Conservation (phyloP, 1,140 invertebrate species). For the Pachyrhynchus sulphureomaculatus region DNA sequence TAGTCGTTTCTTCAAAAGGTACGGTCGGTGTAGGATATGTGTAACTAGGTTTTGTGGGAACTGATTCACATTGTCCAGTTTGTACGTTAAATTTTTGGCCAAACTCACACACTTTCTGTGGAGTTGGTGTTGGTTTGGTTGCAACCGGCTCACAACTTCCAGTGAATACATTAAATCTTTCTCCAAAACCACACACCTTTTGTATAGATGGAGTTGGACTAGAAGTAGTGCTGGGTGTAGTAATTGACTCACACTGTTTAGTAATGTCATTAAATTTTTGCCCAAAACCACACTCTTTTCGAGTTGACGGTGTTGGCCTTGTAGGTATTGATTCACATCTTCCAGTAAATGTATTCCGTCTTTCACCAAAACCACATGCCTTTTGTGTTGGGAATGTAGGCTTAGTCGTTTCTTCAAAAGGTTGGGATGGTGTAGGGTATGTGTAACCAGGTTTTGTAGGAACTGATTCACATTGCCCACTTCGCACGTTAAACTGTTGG, state of each 20-base stretch:
- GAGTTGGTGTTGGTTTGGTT: background rate
- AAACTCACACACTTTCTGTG: too few relatives aligned
- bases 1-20: too few relatives aligned
- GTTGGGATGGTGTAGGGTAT: background rate
- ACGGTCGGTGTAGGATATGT: too few relatives aligned
- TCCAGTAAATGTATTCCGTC: background rate
- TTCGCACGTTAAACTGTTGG: too few relatives aligned
- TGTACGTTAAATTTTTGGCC: too few relatives aligned
- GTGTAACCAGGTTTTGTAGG: background rate
- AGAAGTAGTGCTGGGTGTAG: constrained; percentile 12
- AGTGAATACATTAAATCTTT: constrained; percentile 6
- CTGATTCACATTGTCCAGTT: too few relatives aligned
- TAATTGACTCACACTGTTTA: constrained; percentile 11
- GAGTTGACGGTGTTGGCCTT: background rate
- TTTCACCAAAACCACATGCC: constrained; percentile 1
- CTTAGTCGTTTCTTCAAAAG: background rate
- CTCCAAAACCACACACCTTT: constrained; percentile 3
- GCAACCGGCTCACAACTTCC: constrained; percentile 16
- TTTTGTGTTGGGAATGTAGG: background rate
- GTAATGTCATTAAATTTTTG: background rate
- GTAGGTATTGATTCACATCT: constrained; percentile 4
- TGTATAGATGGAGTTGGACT: background rate
- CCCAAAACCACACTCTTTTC: constrained; percentile 1
- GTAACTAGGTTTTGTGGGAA: too few relatives aligned
- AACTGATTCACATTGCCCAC: background rate